Percentiles rank a stretch among this genome's conserved stretches.
These are phyloP conservation scores for Paralvinella palmiformis DNA, from an alignment of 1,140 invertebrate species.

Conservation along the genomic window DNA sequence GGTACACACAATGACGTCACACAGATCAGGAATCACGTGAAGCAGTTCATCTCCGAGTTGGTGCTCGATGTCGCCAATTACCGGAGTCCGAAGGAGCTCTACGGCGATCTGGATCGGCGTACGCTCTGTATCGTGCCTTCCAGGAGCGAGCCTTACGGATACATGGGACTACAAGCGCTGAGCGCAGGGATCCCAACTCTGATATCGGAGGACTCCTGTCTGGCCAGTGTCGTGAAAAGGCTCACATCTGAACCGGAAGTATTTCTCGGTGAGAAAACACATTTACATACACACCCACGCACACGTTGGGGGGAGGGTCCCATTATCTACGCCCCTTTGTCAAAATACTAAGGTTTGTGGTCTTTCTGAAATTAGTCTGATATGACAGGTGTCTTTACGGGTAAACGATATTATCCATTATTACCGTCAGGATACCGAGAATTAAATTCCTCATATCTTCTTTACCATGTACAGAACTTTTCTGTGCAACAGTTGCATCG, in stretches of 20 bases:
- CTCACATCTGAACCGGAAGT: conserved; percentile 9
- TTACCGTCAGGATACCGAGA: too few species aligned
- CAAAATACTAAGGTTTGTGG: too few species aligned
- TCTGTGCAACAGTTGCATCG: too few species aligned
- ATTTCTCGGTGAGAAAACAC: conserved; percentile 1
- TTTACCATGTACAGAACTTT: too few species aligned
- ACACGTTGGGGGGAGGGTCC: too few species aligned
- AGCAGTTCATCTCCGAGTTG: not conserved
- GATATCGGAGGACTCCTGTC: conserved; percentile 4
- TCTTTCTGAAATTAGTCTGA: too few species aligned
- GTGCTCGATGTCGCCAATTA: not conserved
- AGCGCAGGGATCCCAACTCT: conserved; percentile 17
- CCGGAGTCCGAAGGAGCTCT: not conserved
- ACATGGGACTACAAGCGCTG: conserved; percentile 4
- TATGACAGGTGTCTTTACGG: too few species aligned
- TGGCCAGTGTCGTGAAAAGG: conserved; percentile 8
- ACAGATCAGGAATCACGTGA: not conserved
- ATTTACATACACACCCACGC: too few species aligned
- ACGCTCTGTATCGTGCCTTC: conserved; percentile 11
- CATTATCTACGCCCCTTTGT: too few species aligned
- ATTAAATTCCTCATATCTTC: too few species aligned
- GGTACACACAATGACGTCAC: not conserved
- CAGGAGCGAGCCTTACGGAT: conserved; percentile 14
- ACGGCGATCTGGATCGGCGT: not conserved
- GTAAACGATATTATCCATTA: too few species aligned